Percentiles rank a stretch among this genome's conserved stretches.
Evolutionary conservation across 2,797 vertebrate species (phyloP).

Genomic region (Myiotriccus ornatus): DNA sequence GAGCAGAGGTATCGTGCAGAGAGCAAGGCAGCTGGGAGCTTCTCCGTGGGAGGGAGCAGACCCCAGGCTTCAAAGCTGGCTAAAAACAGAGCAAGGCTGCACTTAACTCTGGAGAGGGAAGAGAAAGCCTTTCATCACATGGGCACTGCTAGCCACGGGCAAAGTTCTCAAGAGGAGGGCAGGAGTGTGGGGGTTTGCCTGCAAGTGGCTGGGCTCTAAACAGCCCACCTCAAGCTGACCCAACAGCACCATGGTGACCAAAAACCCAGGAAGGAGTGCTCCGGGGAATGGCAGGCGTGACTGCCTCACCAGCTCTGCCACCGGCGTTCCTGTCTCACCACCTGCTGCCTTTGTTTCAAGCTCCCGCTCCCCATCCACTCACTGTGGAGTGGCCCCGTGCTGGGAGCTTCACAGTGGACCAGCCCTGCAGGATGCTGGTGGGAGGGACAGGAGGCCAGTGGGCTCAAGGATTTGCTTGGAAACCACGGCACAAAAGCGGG

Average conservation of each 20-base stretch:
- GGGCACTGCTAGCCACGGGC: not conserved
- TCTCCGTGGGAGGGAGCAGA: not conserved
- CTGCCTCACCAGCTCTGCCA: not conserved
- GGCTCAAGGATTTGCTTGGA: not conserved
- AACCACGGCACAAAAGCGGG: not conserved
- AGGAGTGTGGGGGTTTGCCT: not conserved
- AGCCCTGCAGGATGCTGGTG: not conserved
- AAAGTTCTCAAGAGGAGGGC: not conserved
- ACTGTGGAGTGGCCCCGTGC: accelerated
- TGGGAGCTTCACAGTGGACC: not conserved
- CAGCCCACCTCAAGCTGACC: not conserved
- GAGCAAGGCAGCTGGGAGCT: not conserved
- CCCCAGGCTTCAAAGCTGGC: constrained; percentile 8
- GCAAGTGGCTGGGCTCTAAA: not conserved
- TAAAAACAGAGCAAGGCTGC: not conserved
- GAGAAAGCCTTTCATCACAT: not conserved
- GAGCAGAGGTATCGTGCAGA: not conserved
- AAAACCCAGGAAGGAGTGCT: not conserved
- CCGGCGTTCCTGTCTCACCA: not conserved
- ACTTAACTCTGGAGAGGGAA: not conserved
- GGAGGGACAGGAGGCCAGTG: not conserved
- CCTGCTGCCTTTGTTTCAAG: not conserved
- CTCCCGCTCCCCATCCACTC: not conserved
- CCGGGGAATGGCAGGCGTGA: not conserved
- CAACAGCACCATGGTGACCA: accelerated